Conservation (phyloP, 2,113 vertebrate genomes). For the Jaculus jaculus region DNA sequence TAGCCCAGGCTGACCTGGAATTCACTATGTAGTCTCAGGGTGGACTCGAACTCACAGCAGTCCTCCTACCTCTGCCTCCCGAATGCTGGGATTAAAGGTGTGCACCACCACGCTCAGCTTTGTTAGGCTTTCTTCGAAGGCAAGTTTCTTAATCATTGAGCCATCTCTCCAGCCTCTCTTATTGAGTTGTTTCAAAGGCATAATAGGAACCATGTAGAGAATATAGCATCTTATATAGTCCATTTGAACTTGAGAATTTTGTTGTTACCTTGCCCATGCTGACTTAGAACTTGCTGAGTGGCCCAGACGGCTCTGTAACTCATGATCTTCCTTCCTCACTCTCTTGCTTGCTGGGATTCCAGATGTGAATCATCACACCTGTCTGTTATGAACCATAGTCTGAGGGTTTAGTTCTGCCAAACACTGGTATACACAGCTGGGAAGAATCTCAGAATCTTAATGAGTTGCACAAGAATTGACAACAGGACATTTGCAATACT, state of each 20-base stretch:
- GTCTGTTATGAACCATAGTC: background rate
- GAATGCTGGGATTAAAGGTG: no score
- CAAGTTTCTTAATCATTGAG: no score
- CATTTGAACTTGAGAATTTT: background rate
- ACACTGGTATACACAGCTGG: background rate
- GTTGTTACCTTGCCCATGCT: background rate
- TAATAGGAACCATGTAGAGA: background rate
- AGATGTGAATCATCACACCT: background rate
- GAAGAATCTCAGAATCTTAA: slow-evolving; percentile 15
- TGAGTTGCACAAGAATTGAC: slow-evolving; percentile 1
- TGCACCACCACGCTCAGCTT: no score
- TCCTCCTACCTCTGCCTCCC: no score
- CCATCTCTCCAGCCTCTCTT: background rate
- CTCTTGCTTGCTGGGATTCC: background rate
- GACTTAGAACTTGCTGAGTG: background rate
- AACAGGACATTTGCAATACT: background rate
- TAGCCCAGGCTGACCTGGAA: no score
- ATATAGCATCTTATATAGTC: background rate
- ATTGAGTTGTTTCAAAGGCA: slow-evolving; percentile 6
- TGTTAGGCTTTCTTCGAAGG: no score
- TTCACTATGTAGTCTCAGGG: no score
- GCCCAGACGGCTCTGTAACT: background rate
- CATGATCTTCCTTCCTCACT: background rate
- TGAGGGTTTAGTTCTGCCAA: slow-evolving; percentile 7
- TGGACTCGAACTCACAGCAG: no score